Evolutionary conservation across 2,888 invertebrate genomes (phyloP).

Genomic region (Matsumyia berberina): DNA sequence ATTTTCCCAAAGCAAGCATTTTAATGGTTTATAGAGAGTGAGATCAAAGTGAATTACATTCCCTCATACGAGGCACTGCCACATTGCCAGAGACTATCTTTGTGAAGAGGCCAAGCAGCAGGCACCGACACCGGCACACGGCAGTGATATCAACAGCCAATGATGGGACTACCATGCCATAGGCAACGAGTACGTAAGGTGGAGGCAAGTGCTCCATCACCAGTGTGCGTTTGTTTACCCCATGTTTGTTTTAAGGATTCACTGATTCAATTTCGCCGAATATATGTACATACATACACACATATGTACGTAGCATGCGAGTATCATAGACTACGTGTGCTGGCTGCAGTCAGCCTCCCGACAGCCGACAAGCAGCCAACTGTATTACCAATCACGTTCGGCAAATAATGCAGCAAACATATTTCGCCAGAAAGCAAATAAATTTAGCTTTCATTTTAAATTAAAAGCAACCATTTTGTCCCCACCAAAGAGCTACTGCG

Average conservation of each 20-base stretch:
- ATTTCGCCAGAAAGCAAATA: slow-evolving; percentile 76
- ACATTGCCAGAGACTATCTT: slow-evolving; percentile 60
- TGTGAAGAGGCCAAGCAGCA: slow-evolving; percentile 52
- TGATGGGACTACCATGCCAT: slow-evolving; percentile 43
- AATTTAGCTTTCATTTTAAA: slow-evolving; percentile 77
- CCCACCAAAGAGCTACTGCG: slow-evolving; percentile 54
- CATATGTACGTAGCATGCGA: slow-evolving; percentile 12
- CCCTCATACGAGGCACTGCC: slow-evolving; percentile 50
- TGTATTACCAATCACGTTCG: slow-evolving; percentile 76
- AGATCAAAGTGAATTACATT: slow-evolving; percentile 76
- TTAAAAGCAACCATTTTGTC: slow-evolving; percentile 75
- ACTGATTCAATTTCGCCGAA: slow-evolving; percentile 76
- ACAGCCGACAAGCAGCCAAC: slow-evolving; percentile 75
- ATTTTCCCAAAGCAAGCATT: slow-evolving; percentile 76
- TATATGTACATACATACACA: slow-evolving; percentile 39
- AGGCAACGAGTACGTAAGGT: slow-evolving; percentile 21
- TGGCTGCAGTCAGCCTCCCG: slow-evolving; percentile 71
- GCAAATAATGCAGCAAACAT: slow-evolving; percentile 77
- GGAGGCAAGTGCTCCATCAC: slow-evolving; percentile 64
- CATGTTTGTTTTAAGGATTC: slow-evolving; percentile 76
- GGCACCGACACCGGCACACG: slow-evolving; percentile 21
- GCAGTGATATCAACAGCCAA: slow-evolving; percentile 62
- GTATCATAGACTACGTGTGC: slow-evolving; percentile 69
- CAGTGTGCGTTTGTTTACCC: slow-evolving; percentile 61
- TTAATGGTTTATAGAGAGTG: slow-evolving; percentile 74